Evolutionary conservation across 2,797 vertebrate species (phyloP).

Genomic region (Menidia menidia): DNA sequence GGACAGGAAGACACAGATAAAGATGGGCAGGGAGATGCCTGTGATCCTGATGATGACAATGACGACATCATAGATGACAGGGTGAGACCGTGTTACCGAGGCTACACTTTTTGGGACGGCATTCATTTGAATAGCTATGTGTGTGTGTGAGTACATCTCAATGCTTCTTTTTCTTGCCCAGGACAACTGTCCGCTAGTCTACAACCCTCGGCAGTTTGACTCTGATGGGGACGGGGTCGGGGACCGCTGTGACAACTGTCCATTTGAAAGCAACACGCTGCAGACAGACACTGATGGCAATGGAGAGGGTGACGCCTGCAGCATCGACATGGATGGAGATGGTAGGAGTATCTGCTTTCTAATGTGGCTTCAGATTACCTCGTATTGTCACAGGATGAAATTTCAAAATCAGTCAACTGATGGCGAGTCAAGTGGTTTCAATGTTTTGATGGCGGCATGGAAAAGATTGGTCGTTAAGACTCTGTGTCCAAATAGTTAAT

Average conservation of each 20-base stretch:
- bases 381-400: background rate
- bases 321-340: constrained; percentile 95
- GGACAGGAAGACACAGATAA: constrained; percentile 96
- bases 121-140: background rate
- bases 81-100: constrained; percentile 75
- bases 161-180: constrained; percentile 55
- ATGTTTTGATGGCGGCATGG: background rate
- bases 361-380: background rate
- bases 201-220: constrained; percentile 94
- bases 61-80: constrained; percentile 92
- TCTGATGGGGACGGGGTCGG: constrained; percentile 95
- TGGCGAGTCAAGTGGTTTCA: background rate
- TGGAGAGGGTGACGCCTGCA: constrained; percentile 95
- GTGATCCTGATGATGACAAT: constrained; percentile 95
- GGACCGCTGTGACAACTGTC: constrained; percentile 96
- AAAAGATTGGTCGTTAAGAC: too few species aligned
- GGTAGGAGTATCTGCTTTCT: constrained; percentile 76
- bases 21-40: constrained; percentile 93
- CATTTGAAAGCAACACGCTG: constrained; percentile 92
- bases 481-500: too few species aligned
- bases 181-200: constrained; percentile 96
- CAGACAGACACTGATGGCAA: constrained; percentile 94
- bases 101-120: background rate
- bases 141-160: background rate
- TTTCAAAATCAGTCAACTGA: background rate